Evolutionary conservation across 2,113 vertebrate species (phyloP).

Genomic region (Axis porcinus): DNA sequence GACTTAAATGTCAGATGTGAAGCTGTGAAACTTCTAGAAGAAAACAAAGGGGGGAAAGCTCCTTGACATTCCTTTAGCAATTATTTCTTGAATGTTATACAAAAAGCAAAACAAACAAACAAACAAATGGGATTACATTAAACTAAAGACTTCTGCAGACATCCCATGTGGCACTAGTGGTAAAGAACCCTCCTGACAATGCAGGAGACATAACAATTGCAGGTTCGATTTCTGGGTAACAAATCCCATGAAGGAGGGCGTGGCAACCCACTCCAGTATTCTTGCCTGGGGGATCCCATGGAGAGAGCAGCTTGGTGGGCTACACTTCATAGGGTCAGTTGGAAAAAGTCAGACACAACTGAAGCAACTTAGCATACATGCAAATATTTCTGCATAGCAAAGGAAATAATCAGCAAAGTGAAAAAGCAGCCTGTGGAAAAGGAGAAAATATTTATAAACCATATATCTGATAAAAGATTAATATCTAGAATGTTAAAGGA

Average conservation of each 20-base stretch:
- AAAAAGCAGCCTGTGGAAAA: not conserved
- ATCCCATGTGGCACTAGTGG: fast-evolving
- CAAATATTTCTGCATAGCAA: not conserved
- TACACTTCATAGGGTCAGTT: not conserved
- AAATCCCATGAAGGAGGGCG: not conserved
- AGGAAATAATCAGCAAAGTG: not conserved
- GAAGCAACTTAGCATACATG: not conserved
- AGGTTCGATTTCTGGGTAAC: not conserved
- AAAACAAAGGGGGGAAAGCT: not conserved
- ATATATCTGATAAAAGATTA: not conserved
- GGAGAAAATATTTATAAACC: not conserved
- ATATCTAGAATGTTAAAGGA: not conserved
- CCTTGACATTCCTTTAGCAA: not conserved
- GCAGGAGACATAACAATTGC: not conserved
- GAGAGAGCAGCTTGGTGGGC: not conserved
- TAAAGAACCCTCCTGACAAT: not conserved
- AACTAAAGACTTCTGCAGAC: not conserved
- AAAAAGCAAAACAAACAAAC: not conserved
- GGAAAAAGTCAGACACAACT: not conserved
- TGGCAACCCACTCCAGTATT: not conserved
- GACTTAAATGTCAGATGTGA: not conserved
- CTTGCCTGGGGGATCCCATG: not conserved
- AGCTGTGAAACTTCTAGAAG: not conserved
- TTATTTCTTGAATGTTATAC: not conserved
- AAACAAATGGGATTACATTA: not conserved